These are phyloP conservation scores for Alectoris magna DNA, from an alignment of 2,797 vertebrate genomes.

Conservation along the genomic window DNA sequence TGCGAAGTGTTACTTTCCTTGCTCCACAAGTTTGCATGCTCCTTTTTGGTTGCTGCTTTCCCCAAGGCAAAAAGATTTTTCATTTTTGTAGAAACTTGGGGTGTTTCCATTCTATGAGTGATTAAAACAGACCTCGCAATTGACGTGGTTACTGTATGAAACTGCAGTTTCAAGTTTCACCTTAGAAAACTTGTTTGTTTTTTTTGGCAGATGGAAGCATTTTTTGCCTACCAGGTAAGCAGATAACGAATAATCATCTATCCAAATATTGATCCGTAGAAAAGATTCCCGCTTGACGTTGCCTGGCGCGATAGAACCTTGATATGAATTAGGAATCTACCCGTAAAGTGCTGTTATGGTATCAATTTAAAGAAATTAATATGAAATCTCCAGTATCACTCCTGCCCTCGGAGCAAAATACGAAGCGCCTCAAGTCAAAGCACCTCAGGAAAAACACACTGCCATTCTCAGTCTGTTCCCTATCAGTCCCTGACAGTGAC, in stretches of 20 bases:
- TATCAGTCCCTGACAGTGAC: neutral
- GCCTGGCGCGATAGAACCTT: neutral
- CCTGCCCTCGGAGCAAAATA: neutral
- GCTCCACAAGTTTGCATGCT: neutral
- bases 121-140: neutral
- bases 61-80: neutral
- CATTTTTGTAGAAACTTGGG: neutral
- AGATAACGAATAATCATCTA: neutral
- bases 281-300: neutral
- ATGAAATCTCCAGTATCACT: neutral
- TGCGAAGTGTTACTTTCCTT: neutral
- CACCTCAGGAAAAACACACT: neutral
- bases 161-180: neutral
- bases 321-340: rapidly evolving
- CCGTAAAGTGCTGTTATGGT: neutral
- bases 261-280: neutral
- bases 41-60: neutral
- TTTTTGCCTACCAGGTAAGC: neutral
- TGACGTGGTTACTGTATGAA: neutral
- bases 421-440: neutral
- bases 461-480: neutral
- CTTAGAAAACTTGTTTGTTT: neutral
- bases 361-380: neutral
- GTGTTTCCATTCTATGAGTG: neutral
- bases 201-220: neutral